Percentiles rank a stretch among this genome's conserved stretches.
Conservation (phyloP, 2,113 vertebrate genomes). For the Hydrochoerus hydrochaeris region DNA sequence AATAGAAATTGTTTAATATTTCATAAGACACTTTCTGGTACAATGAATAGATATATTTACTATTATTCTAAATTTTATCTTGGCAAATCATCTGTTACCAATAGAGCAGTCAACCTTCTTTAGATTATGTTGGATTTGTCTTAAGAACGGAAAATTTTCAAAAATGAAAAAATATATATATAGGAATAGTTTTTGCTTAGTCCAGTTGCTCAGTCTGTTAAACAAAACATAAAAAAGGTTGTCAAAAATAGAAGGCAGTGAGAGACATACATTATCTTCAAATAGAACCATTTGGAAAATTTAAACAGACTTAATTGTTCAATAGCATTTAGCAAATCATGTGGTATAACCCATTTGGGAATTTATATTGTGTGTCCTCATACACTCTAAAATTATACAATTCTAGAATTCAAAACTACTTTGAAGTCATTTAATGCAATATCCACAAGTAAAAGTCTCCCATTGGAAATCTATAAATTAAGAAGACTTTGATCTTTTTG, state of each 20-base stretch:
- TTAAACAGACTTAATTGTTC: background rate
- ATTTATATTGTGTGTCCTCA: background rate
- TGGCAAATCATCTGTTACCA: conserved; percentile 40
- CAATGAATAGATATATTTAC: conserved; percentile 41
- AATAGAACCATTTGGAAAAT: background rate
- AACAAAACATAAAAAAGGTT: background rate
- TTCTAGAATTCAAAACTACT: background rate
- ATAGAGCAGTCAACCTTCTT: background rate
- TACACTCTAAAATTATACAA: background rate
- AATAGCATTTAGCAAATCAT: background rate
- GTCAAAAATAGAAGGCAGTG: background rate
- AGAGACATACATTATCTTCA: conserved; percentile 12
- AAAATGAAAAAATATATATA: background rate
- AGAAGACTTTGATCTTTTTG: background rate
- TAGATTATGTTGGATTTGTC: conserved; percentile 26
- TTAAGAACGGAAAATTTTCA: background rate
- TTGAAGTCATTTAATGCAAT: conserved; percentile 3
- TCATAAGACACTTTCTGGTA: conserved; percentile 33
- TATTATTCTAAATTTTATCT: conserved; percentile 48
- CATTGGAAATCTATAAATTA: background rate
- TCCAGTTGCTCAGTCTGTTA: background rate
- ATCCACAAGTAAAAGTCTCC: background rate
- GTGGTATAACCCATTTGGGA: background rate
- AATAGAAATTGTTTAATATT: conserved; percentile 67
- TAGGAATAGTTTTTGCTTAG: background rate